These are phyloP conservation scores for Lampris megalopsis DNA, from an alignment of 2,113 vertebrate genomes.

Conservation along the genomic window DNA sequence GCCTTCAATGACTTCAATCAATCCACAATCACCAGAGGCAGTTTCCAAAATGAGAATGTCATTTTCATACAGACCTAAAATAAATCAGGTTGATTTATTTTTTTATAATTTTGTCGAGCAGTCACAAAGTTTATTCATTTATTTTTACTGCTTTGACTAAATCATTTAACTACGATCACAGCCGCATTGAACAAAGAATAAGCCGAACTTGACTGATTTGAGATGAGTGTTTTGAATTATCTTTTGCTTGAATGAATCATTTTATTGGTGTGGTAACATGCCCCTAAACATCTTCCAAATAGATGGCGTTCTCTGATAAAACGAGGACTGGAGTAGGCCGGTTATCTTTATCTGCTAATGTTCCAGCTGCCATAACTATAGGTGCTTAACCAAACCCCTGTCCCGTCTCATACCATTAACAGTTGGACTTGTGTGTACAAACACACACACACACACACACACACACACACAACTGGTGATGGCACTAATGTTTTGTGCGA, in stretches of 20 bases:
- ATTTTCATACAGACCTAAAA: too few species aligned
- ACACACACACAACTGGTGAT: conserved; percentile 1
- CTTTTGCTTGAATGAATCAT: conserved; percentile 43
- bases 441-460: background rate
- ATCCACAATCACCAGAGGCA: too few species aligned
- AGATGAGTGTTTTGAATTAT: background rate
- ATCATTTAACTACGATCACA: background rate
- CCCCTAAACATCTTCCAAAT: conserved; percentile 40
- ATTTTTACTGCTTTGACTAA: background rate
- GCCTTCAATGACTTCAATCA: background rate
- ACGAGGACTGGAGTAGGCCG: conserved; percentile 46
- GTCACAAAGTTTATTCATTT: too few species aligned
- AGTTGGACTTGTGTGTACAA: background rate
- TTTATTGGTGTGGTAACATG: conserved; percentile 39
- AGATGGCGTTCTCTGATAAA: conserved; percentile 38
- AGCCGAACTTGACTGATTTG: too few species aligned
- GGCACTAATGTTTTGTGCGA: too few species aligned
- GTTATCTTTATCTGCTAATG: conserved; percentile 19
- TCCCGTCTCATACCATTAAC: too few species aligned
- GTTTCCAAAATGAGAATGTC: too few species aligned
- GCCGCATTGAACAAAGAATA: background rate
- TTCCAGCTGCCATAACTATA: background rate
- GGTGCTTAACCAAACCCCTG: too few species aligned
- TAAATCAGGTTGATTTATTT: too few species aligned
- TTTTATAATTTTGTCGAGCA: too few species aligned